Evolutionary conservation across 1,140 invertebrate genomes (phyloP), one percentile per base, ranked within the genome.

Genomic region (Psix sp.): DNA sequence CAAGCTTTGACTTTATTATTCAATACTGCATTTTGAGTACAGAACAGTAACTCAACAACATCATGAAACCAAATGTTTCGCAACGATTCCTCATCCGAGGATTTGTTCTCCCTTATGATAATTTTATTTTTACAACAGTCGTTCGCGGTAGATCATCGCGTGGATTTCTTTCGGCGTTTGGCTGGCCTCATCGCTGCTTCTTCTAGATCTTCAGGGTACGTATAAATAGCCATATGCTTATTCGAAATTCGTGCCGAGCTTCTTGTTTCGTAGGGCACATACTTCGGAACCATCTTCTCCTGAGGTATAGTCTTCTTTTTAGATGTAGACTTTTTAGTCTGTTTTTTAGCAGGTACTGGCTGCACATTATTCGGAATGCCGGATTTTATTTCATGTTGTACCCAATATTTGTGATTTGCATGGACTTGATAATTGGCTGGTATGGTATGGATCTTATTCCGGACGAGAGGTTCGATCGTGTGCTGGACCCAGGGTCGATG

Each of bases 201-300:
- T 57, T 87, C 83, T 24, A 76, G 66, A 73, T 84, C 51, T 59
- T 86, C 84, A 49, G 80, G 59, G 54, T 83, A 85, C 43, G 66
- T 78, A 72, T 86, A 86, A 78, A 82, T 83, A 21, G 86, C 79
- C 62, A 80, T 84, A 46, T 85, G 82, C 51, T 83, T 67, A 56
- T 83, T 80, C 18, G 85, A 85, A 57, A n/a, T 45, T 29, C 42
- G 78, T 81, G 66, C 83, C 77, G 39, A 54, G n/a, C 0, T 76
- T 81, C 71, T 80, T 74, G n/a, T n/a, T n/a, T n/a, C n/a, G n/a
- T n/a, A n/a, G n/a, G n/a, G n/a, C n/a, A n/a, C n/a, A n/a, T n/a
- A 40, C 72, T 80, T 4, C 60, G 26, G 26, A 29, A 29, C n/a
- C 26, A 7, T 29, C n/a, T 3, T 75, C 42, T 16, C 60, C 57